Evolutionary conservation across 2,113 vertebrate genomes (phyloP), one percentile per base, ranked within the genome.

Genomic region (Odocoileus virginianus): DNA sequence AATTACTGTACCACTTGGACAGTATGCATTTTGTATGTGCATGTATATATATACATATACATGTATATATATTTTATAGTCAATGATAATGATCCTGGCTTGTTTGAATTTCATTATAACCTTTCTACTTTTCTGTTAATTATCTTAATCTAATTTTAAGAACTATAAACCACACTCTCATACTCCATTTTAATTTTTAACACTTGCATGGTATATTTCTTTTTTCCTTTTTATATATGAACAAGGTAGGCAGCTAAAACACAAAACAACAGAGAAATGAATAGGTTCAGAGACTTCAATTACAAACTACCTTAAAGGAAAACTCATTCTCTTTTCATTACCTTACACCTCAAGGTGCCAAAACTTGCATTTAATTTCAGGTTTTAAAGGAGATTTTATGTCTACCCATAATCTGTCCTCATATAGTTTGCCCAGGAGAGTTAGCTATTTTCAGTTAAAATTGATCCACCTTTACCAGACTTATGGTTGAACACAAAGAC

Each of bases 281-380:
- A 47, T 47, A 14, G 4, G 33, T 96, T 98, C 21, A 55, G n/a
- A 98, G 55, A 92, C 2, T 27, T 81, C 9, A 64, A 64, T 27
- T 85, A 94, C 95, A 98, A 96, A 82, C 0, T 47, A 86, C 82
- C 13, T 95, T 91, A 90, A 93, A 94, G 30, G 74, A 67, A 78
- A 98, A 54, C 83, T 95, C 84, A 93, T 78, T 60, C 79, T 94
- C 61, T 78, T 95, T 96, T 95, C 82, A 94, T 97, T 98, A 94
- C 67, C 64, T 95, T 93, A 93, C 4, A 84, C 10, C n/a, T 94
- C 60, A 94, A 58, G 71, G 52, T 98, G n/a, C 6, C 67, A 85
- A 91, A 97, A 60, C 5, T 86, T 64, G 10, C 60, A 79, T 88
- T 98, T 96, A 93, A 96, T 95, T 96, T 13, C 43, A 87, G 64